Evolutionary conservation across 2,888 invertebrate species (phyloP).

Genomic region (Drosophila longiperda): DNA sequence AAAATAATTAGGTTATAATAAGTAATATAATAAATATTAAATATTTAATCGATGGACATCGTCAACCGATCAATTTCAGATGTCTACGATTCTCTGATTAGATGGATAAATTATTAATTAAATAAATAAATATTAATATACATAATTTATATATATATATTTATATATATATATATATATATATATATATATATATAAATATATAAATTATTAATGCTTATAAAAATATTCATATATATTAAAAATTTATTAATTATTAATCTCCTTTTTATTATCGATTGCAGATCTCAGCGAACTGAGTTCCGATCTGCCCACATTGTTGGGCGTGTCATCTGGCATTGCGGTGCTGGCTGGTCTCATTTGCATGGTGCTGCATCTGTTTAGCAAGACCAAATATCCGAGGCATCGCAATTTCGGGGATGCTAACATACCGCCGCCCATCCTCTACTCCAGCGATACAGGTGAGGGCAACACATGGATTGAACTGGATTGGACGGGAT

Average conservation of each 20-base stretch:
- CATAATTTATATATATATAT: not conserved
- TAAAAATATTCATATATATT: not conserved
- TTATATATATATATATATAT: too few relatives aligned
- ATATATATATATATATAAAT: too few relatives aligned
- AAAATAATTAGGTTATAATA: too few relatives aligned
- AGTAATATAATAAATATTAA: too few relatives aligned
- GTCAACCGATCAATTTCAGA: not conserved
- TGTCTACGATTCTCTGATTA: not conserved
- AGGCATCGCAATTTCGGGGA: slow-evolving; percentile 92
- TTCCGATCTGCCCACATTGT: slow-evolving; percentile 93
- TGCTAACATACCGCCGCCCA: slow-evolving; percentile 93
- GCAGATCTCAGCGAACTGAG: slow-evolving; percentile 92
- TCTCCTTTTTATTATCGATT: slow-evolving; percentile 31
- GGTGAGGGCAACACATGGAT: slow-evolving; percentile 85
- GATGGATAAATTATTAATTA: too few relatives aligned
- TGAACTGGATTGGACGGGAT: not conserved
- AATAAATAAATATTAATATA: too few relatives aligned
- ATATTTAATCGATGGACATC: not conserved
- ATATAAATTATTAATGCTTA: not conserved
- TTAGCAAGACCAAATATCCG: slow-evolving; percentile 87
- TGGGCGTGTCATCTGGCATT: slow-evolving; percentile 94
- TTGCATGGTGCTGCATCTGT: slow-evolving; percentile 95
- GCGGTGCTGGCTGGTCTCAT: slow-evolving; percentile 94
- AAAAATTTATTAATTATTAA: not conserved
- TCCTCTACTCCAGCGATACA: slow-evolving; percentile 93